Evolutionary conservation across 2,797 vertebrate species (phyloP).

Genomic region (Euthynnus affinis): DNA sequence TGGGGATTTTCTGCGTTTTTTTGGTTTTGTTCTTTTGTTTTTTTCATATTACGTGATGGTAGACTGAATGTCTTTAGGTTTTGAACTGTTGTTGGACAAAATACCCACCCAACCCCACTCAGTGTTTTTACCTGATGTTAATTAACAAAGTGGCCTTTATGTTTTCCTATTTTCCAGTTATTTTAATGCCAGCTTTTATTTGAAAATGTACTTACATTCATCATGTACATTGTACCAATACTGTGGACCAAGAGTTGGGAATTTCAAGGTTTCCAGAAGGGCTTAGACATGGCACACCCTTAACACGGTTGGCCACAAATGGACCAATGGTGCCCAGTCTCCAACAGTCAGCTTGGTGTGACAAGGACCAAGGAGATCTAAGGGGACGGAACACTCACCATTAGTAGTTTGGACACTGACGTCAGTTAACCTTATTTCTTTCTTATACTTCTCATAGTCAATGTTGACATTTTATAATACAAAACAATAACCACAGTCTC

Average conservation of each 20-base stretch:
- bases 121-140: not conserved
- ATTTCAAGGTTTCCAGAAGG: not conserved
- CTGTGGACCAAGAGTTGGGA: not conserved
- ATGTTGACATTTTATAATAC: not conserved
- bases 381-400: not conserved
- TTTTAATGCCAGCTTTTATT: not conserved
- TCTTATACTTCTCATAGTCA: not conserved
- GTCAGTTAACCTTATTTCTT: not conserved
- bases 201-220: not conserved
- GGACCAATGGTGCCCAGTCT: no score
- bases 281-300: no score
- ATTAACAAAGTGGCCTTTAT: no score
- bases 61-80: no score
- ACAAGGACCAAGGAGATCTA: no score
- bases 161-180: not conserved
- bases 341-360: no score
- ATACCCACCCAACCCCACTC: no score
- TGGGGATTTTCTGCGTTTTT: no score
- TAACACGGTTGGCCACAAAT: not conserved
- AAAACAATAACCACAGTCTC: not conserved
- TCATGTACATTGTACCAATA: not conserved
- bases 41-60: no score
- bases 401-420: not conserved
- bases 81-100: no score
- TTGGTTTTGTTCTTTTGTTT: no score